Conservation (phyloP, 1,140 invertebrate species). For the Protaetia brevitarsis region DNA sequence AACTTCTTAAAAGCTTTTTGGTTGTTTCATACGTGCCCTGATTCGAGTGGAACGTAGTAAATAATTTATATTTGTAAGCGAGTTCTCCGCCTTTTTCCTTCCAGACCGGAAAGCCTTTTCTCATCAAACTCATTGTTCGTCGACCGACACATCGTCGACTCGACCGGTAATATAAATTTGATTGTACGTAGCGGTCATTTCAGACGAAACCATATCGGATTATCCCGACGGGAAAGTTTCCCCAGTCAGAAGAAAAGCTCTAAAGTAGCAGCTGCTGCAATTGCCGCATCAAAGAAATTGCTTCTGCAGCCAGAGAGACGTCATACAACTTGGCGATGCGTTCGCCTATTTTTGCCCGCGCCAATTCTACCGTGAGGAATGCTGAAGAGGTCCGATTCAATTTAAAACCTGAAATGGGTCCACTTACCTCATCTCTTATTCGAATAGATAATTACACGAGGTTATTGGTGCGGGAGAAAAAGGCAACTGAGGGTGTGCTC, state of each 20-base stretch:
- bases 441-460: neutral
- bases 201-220: neutral
- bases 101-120: neutral
- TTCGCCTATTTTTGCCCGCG: neutral
- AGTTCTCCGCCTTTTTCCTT: neutral
- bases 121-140: neutral
- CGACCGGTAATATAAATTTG: neutral
- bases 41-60: neutral
- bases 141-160: neutral
- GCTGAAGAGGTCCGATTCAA: neutral
- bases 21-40: neutral
- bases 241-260: neutral
- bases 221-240: slow-evolving; percentile 3
- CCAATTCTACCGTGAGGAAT: neutral
- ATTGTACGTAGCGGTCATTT: slow-evolving; percentile 12
- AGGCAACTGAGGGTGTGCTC: neutral
- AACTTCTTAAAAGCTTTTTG: slow-evolving; percentile 12
- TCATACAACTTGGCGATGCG: neutral
- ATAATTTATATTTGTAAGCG: slow-evolving; percentile 9
- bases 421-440: neutral
- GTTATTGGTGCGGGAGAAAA: neutral
- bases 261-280: neutral
- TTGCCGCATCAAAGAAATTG: slow-evolving; percentile 10
- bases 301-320: neutral
- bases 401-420: slow-evolving; percentile 1